These are phyloP conservation scores for Girardinichthys multiradiatus DNA, from an alignment of 2,113 vertebrate genomes.

Conservation along the genomic window DNA sequence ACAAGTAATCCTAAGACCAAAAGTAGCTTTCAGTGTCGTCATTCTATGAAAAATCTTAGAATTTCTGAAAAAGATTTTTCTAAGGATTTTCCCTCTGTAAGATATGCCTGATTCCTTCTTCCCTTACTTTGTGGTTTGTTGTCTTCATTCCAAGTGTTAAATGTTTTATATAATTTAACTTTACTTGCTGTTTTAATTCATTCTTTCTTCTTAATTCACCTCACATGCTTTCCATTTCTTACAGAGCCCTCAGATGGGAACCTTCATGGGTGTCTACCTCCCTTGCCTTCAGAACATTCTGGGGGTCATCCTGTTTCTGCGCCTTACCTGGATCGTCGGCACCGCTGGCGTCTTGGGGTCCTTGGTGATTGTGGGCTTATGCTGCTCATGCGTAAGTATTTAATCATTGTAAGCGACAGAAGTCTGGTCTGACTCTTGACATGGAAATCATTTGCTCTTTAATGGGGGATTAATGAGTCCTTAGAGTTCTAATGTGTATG, in stretches of 20 bases:
- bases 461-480: constrained; percentile 1
- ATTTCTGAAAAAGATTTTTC: too few relatives aligned
- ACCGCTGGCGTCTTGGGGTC: constrained; percentile 92
- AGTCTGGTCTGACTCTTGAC: constrained; percentile 26
- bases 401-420: not conserved
- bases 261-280: constrained; percentile 96
- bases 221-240: not conserved
- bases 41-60: too few relatives aligned
- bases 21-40: too few relatives aligned
- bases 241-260: constrained; percentile 93
- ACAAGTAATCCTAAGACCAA: too few relatives aligned
- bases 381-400: constrained; percentile 92
- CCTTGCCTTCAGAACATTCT: constrained; percentile 97
- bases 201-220: not conserved
- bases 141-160: not conserved
- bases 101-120: too few relatives aligned
- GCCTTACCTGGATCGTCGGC: constrained; percentile 96
- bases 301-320: constrained; percentile 95
- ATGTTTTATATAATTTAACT: not conserved
- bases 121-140: not conserved
- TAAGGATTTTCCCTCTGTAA: too few relatives aligned
- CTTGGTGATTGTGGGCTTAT: constrained; percentile 90
- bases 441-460: too few relatives aligned
- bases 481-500: constrained; percentile 26
- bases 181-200: not conserved